Percentiles rank a stretch among this genome's conserved stretches.
Conservation (phyloP, 2,888 invertebrate species). For the Reticulitermes lucifugus region DNA sequence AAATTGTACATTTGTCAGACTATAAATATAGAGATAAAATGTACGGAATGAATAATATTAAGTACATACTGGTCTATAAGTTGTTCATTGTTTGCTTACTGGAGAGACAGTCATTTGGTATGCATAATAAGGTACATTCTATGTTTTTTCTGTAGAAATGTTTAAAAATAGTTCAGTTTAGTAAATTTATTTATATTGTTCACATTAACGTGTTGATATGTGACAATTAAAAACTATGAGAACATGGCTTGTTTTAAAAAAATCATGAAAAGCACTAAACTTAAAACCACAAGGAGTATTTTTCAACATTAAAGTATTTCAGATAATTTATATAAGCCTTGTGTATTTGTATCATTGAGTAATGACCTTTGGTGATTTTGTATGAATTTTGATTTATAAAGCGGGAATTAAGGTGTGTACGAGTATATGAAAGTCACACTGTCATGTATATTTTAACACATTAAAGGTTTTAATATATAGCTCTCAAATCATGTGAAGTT, state of each 20-base stretch:
- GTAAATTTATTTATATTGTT: neutral
- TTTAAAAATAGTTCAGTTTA: neutral
- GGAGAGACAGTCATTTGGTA: neutral
- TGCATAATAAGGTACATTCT: neutral
- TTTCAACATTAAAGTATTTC: neutral
- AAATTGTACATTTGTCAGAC: too few species aligned
- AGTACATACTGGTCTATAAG: neutral
- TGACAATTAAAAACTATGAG: neutral
- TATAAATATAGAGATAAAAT: too few species aligned
- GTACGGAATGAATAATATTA: too few species aligned
- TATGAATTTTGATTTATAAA: neutral
- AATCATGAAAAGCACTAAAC: too few species aligned
- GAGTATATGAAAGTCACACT: slow-evolving; percentile 2
- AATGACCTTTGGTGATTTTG: neutral
- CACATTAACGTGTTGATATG: neutral
- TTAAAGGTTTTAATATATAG: neutral
- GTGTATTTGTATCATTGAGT: neutral
- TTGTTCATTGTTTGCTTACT: neutral
- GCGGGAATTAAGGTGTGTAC: neutral
- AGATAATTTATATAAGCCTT: neutral
- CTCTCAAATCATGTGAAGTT: neutral
- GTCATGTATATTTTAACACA: slow-evolving; percentile 10
- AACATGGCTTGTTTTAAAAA: too few species aligned
- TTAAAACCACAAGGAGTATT: too few species aligned
- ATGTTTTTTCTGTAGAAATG: neutral